These are phyloP conservation scores for Plutella xylostella DNA, from an alignment of 2,888 invertebrate species.

Conservation along the genomic window DNA sequence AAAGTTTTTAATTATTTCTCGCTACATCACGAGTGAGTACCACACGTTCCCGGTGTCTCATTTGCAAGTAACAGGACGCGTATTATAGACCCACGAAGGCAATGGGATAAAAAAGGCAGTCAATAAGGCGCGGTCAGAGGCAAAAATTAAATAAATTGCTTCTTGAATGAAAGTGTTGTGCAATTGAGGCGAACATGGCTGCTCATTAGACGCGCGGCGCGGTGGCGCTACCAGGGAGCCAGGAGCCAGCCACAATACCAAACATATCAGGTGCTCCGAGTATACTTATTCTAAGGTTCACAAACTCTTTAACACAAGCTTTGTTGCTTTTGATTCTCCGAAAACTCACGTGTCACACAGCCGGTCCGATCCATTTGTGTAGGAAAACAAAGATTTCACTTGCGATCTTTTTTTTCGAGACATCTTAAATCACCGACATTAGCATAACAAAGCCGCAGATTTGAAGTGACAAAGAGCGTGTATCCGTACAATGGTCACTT, in stretches of 20 bases:
- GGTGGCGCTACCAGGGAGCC: conserved; percentile 19
- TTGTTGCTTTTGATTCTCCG: conserved; percentile 31
- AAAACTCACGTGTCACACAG: conserved; percentile 45
- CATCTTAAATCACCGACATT: conserved; percentile 54
- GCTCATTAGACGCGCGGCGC: conserved; percentile 56
- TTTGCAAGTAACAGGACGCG: conserved; percentile 67
- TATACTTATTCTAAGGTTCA: too few species aligned
- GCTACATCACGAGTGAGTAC: conserved; percentile 53
- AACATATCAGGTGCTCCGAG: too few species aligned
- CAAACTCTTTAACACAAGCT: not conserved
- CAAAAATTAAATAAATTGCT: conserved; percentile 71
- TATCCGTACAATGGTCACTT: conserved; percentile 46
- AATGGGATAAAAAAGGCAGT: conserved; percentile 65
- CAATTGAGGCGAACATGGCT: conserved; percentile 67
- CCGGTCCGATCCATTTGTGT: conserved; percentile 17
- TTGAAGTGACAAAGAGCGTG: conserved; percentile 45
- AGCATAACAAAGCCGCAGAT: conserved; percentile 62
- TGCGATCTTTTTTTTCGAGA: conserved; percentile 47
- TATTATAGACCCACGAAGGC: conserved; percentile 66
- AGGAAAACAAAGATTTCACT: conserved; percentile 38
- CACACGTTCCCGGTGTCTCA: conserved; percentile 60
- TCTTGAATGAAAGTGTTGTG: conserved; percentile 28
- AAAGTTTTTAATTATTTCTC: conserved; percentile 58
- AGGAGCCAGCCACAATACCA: conserved; percentile 3
- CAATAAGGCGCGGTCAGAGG: conserved; percentile 69